Conservation (phyloP, 37 sponge, comb jelly and placozoan genomes). For the Chondrilla cf. caribensis region DNA sequence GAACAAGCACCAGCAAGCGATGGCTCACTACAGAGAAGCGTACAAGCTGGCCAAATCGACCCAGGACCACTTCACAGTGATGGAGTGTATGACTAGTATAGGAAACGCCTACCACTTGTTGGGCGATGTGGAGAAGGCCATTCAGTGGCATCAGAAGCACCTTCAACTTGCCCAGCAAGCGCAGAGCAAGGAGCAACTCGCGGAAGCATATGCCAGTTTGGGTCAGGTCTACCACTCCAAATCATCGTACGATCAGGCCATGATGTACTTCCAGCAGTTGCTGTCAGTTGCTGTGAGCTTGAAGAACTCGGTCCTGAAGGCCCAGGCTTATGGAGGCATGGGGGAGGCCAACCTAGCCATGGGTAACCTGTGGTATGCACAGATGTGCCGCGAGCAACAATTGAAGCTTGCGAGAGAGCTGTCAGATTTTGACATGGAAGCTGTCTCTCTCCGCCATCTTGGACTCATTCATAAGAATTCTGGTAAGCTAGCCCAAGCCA, state of each 20-base stretch:
- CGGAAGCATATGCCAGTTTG: slow-evolving; percentile 74
- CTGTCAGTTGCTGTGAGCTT: slow-evolving; percentile 77
- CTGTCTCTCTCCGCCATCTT: slow-evolving; percentile 55
- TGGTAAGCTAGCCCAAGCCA: slow-evolving; percentile 81
- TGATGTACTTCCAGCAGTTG: slow-evolving; percentile 86
- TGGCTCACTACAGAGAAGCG: slow-evolving; percentile 76
- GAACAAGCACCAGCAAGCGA: slow-evolving; percentile 52
- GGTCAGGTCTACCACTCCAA: slow-evolving; percentile 60
- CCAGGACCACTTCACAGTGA: slow-evolving; percentile 40
- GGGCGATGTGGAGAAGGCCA: slow-evolving; percentile 73
- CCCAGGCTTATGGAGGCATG: slow-evolving; percentile 90
- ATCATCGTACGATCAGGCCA: slow-evolving; percentile 67
- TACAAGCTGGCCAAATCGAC: slow-evolving; percentile 49
- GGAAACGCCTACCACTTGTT: slow-evolving; percentile 25
- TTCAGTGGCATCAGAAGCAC: slow-evolving; percentile 75
- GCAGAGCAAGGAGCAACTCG: slow-evolving; percentile 72
- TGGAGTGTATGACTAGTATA: slow-evolving; percentile 39
- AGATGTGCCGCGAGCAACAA: slow-evolving; percentile 87
- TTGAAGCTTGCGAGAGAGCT: slow-evolving; percentile 68
- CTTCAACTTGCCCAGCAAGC: slow-evolving; percentile 75
- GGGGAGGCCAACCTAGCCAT: slow-evolving; percentile 81
- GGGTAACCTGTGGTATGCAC: slow-evolving; percentile 77
- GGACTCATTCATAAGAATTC: slow-evolving; percentile 76
- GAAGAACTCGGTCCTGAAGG: slow-evolving; percentile 69
- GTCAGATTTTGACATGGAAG: slow-evolving; percentile 53